A percentile compares a stretch with the other conserved stretches of the same genome.
Evolutionary conservation across 2,888 invertebrate species (phyloP).

Genomic region (Trichopria drosophilae): DNA sequence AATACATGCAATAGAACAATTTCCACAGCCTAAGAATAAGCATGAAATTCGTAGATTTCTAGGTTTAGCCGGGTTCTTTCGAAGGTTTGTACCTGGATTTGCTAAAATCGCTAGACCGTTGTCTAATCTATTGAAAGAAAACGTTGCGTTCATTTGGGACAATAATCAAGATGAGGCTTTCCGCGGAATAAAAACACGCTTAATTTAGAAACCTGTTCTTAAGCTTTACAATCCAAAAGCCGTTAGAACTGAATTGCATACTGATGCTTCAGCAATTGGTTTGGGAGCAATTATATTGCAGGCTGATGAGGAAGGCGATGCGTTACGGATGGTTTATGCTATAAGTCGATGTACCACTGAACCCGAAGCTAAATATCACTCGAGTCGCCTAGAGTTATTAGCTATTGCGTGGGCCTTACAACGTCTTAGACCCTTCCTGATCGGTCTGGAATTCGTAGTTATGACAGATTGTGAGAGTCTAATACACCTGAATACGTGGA

Average conservation of each 20-base stretch:
- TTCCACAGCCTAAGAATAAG: constrained; percentile 6
- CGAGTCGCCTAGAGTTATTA: constrained; percentile 16
- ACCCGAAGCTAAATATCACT: constrained; percentile 12
- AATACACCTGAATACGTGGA: constrained; percentile 7
- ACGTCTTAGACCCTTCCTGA: constrained; percentile 17
- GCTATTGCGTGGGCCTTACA: constrained; percentile 21
- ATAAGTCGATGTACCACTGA: constrained; percentile 9
- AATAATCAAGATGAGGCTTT: constrained; percentile 2
- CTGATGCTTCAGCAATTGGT: constrained; percentile 9
- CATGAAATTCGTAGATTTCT: constrained; percentile 9
- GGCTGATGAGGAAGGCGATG: neutral
- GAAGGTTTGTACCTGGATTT: constrained; percentile 4
- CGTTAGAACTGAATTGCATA: constrained; percentile 12
- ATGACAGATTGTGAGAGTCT: constrained; percentile 26
- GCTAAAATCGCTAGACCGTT: constrained; percentile 5
- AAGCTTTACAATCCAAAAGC: constrained; percentile 12
- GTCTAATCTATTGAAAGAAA: neutral
- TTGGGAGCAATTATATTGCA: constrained; percentile 13
- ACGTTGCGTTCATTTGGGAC: neutral
- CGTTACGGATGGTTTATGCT: constrained; percentile 15
- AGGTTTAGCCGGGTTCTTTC: constrained; percentile 18
- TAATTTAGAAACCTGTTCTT: constrained; percentile 5
- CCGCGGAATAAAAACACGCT: neutral
- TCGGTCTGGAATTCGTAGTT: constrained; percentile 15
- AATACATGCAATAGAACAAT: constrained; percentile 13